Conservation (phyloP, 1,140 invertebrate species). For the Listronotus bonariensis region DNA sequence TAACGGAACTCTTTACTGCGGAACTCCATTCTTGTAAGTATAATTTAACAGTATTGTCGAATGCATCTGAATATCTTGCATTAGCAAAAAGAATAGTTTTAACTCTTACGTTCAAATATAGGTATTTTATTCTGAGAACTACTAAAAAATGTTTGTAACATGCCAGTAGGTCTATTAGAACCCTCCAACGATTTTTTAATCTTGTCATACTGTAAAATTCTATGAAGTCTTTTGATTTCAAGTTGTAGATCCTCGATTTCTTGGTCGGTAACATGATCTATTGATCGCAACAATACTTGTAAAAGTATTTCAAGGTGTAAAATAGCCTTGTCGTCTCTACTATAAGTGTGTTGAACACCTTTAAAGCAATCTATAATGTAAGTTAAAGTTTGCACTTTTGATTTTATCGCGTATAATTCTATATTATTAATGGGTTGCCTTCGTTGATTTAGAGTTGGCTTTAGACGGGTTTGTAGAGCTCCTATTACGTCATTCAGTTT, state of each 20-base stretch:
- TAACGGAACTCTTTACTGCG: conserved; percentile 14
- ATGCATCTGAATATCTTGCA: conserved; percentile 16
- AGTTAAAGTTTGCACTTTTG: conserved; percentile 39
- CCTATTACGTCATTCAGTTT: neutral
- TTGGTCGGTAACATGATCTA: conserved; percentile 55
- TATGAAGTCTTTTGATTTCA: conserved; percentile 44
- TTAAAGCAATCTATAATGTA: conserved; percentile 11
- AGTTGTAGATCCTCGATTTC: conserved; percentile 48
- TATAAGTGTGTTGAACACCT: too few species aligned
- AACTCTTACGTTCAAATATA: neutral
- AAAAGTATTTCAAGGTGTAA: conserved; percentile 29
- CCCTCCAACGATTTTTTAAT: conserved; percentile 18
- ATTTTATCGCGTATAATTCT: conserved; percentile 33
- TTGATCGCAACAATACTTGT: conserved; percentile 49
- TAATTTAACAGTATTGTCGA: conserved; percentile 30
- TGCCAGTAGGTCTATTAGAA: conserved; percentile 5
- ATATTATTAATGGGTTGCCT: conserved; percentile 39
- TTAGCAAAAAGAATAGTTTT: conserved; percentile 5
- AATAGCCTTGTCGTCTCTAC: neutral
- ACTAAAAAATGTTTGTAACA: neutral
- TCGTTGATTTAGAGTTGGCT: conserved; percentile 11
- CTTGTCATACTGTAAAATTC: conserved; percentile 38
- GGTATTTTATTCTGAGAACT: too few species aligned
- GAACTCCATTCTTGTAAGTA: conserved; percentile 36
- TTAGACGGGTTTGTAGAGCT: conserved; percentile 10